A percentile compares a stretch with the other conserved stretches of the same genome.
phyloP scores from a whole-genome alignment of 1,140 invertebrate genomes.

The Meloidogyne floridensis region DNA sequence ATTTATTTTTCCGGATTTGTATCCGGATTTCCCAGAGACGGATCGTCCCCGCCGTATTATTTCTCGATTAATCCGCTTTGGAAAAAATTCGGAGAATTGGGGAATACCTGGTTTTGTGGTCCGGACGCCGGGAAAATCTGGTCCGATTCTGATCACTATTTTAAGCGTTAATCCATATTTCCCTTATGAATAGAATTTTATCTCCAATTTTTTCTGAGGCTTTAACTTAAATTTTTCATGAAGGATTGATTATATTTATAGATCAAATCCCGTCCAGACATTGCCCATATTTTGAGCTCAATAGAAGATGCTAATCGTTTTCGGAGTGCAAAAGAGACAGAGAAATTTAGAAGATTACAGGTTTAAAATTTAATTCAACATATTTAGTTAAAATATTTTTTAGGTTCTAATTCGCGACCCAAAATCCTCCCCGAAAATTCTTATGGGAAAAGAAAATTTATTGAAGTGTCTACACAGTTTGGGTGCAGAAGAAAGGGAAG shows the following conservation, averaged over 20 bases:
- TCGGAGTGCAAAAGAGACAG: neutral
- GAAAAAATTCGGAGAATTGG: no score
- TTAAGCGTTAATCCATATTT: no score
- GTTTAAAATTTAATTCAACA: neutral
- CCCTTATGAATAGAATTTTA: neutral
- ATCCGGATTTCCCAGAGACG: no score
- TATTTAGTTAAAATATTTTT: neutral
- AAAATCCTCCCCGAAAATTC: slow-evolving; percentile 19
- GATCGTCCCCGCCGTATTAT: no score
- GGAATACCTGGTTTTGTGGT: no score
- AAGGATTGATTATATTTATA: neutral
- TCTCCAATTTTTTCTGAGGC: neutral
- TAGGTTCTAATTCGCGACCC: slow-evolving; percentile 19
- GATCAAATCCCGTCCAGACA: slow-evolving; percentile 11
- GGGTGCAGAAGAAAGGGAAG: neutral
- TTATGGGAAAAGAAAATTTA: slow-evolving; percentile 16
- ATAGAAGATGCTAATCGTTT: slow-evolving; percentile 23
- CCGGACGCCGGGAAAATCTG: no score
- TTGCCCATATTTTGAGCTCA: slow-evolving; percentile 20
- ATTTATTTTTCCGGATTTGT: no score
- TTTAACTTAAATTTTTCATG: no score
- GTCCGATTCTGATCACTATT: no score
- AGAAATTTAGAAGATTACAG: slow-evolving; percentile 13
- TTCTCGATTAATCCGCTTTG: no score
- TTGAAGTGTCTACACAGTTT: neutral